These are phyloP conservation scores for Micrastur ruficollis DNA, from an alignment of 2,797 vertebrate genomes.

Conservation along the genomic window DNA sequence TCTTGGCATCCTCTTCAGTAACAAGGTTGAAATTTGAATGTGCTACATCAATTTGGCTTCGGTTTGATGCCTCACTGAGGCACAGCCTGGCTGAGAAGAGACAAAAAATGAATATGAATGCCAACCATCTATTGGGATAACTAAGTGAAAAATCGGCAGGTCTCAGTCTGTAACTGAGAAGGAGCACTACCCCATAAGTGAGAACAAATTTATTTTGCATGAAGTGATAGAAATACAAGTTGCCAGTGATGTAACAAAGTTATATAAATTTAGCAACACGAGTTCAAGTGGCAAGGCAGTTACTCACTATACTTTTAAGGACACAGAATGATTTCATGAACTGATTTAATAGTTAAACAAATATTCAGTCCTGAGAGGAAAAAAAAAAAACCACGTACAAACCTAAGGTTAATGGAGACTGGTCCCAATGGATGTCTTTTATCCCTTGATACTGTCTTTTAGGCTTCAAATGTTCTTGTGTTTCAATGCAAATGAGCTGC, in stretches of 20 bases:
- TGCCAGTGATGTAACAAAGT: neutral
- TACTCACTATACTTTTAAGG: neutral
- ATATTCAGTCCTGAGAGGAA: neutral
- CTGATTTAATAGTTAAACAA: constrained; percentile 4
- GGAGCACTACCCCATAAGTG: neutral
- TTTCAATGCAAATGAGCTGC: constrained; percentile 36
- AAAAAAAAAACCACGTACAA: neutral
- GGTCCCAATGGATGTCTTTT: constrained; percentile 6
- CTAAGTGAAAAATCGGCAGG: constrained; percentile 14
- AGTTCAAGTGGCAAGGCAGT: neutral
- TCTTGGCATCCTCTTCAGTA: constrained; percentile 36
- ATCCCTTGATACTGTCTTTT: constrained; percentile 12
- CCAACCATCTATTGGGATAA: constrained; percentile 19
- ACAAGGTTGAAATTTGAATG: constrained; percentile 36
- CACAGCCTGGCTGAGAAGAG: constrained; percentile 6
- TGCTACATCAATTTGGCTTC: constrained; percentile 33
- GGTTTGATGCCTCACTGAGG: neutral
- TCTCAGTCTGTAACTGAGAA: constrained; percentile 42
- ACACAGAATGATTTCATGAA: neutral
- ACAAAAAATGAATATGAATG: constrained; percentile 26
- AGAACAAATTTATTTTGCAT: constrained; percentile 13
- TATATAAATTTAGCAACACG: neutral
- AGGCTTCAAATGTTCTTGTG: constrained; percentile 29
- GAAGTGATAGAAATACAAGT: constrained; percentile 17
- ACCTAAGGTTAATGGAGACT: constrained; percentile 21